Percentiles rank a stretch among this genome's conserved stretches.
Evolutionary conservation across 2,113 vertebrate genomes (phyloP).

Genomic region (Epinephelus fuscoguttatus): DNA sequence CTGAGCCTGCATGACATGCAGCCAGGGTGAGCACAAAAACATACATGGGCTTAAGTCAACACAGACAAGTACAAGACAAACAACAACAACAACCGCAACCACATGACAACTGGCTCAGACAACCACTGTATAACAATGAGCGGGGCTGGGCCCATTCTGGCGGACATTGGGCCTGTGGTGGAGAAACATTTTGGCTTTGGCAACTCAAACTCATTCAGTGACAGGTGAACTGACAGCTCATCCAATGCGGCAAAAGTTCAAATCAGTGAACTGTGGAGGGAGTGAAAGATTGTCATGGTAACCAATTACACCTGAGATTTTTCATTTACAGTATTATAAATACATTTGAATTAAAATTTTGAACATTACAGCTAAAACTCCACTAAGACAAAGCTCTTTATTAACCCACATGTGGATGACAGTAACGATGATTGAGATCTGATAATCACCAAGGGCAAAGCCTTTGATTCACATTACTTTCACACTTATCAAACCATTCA

Average conservation of each 20-base stretch:
- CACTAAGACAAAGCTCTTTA: background rate
- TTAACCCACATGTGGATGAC: no score
- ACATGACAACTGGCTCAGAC: conserved; percentile 34
- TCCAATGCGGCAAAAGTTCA: background rate
- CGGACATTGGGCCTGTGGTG: background rate
- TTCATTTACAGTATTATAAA: background rate
- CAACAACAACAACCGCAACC: conserved; percentile 59
- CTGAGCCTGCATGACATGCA: conserved; percentile 3
- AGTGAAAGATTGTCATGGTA: background rate
- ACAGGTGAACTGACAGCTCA: conserved; percentile 14
- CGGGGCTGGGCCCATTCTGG: conserved; percentile 7
- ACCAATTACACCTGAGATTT: background rate
- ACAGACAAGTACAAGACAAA: conserved; percentile 56
- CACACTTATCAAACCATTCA: background rate
- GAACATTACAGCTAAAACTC: background rate
- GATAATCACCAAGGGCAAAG: no score
- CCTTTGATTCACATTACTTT: no score
- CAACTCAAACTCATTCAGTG: conserved; percentile 12
- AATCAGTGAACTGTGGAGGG: background rate
- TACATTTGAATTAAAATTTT: no score
- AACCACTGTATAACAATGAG: conserved; percentile 24
- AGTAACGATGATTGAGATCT: no score
- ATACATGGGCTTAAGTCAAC: conserved; percentile 40
- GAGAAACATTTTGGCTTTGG: conserved; percentile 20
- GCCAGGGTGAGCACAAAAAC: conserved; percentile 41